Base-by-base conservation (phyloP, 2,113 vertebrate species). In the Scophthalmus maximus region DNA sequence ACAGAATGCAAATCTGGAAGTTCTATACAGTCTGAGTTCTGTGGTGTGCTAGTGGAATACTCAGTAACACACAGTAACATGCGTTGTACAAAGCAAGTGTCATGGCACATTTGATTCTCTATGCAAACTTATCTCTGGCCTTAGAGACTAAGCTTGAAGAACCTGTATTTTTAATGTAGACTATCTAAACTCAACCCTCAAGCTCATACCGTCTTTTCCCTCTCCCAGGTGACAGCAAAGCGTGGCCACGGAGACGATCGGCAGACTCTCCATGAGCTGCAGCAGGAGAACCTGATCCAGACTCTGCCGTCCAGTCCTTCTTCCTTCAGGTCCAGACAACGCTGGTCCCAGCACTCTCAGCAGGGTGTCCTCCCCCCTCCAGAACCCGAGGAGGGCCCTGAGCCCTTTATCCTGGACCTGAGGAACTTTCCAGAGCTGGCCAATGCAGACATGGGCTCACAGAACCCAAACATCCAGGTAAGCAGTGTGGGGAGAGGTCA, bases 391-490 rank as follows among this genome's bases (percentile, higher is more conserved):
- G 90, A 93, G 22, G 93, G 93, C 51, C 85, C 65, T 27, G 58
- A 91, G 0, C 92, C 94, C 2, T 94, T 95, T 15, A 58, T 95
- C 64, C 76, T 96, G 83, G 95, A 95, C 79, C 89, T 96, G 53
- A 94, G 94, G 90, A 96, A 94, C 79, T 91, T 97, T 46, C 95
- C 93, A 0, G 94, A 93, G 25, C 88, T 96, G 81, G 94, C 94
- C 55, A 93, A 93, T 2, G 89, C 94, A 25, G 92, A 95, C 64
- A 83, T 95, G 74, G 93, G 89, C 0, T 90, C 95, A 4, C 94
- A 93, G 36, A 96, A 96, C 77, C 95, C 96, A 11, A 95, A 95
- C 44, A 97, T 96, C 74, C 95, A 96, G 94, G 95, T 97, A 76
- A 57, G 34, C 5, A 42, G 22, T 40, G 7, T 32, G 12, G 38